These are phyloP conservation scores for Diprion similis DNA, from an alignment of 1,140 invertebrate genomes.

Conservation along the genomic window DNA sequence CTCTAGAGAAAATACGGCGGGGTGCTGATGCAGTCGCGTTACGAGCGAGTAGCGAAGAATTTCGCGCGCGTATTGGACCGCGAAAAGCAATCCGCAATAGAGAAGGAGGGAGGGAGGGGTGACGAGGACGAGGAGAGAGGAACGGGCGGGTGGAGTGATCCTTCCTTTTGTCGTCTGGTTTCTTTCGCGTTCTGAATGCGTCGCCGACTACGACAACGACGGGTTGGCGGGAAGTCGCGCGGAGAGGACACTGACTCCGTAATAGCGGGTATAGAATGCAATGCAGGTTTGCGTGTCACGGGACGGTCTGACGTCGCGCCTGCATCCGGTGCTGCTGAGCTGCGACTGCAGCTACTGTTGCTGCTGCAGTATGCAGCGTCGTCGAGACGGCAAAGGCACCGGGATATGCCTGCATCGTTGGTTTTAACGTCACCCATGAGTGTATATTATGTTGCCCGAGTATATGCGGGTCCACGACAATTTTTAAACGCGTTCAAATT, in stretches of 20 bases:
- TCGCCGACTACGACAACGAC: constrained; percentile 25
- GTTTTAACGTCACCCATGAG: neutral
- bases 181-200: constrained; percentile 28
- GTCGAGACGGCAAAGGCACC: too few species aligned
- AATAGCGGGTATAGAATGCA: constrained; percentile 20
- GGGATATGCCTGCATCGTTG: too few species aligned
- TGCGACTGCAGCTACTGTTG: neutral
- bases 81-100: neutral
- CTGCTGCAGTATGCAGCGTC: neutral
- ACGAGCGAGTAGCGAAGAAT: constrained; percentile 1
- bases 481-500: too few species aligned
- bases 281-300: constrained; percentile 30
- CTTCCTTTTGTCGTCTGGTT: constrained; percentile 7
- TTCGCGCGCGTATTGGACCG: neutral
- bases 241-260: constrained; percentile 6
- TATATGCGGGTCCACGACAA: neutral
- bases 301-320: constrained; percentile 3
- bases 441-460: neutral
- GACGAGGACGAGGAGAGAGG: constrained; percentile 1
- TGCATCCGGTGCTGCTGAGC: neutral
- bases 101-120: neutral
- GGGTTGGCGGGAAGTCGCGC: constrained; percentile 24
- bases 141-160: constrained; percentile 26
- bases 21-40: neutral
- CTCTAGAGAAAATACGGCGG: too few species aligned